Evolutionary conservation across 2,113 vertebrate genomes (phyloP).

Genomic region (Petrocephalus microphthalmus): DNA sequence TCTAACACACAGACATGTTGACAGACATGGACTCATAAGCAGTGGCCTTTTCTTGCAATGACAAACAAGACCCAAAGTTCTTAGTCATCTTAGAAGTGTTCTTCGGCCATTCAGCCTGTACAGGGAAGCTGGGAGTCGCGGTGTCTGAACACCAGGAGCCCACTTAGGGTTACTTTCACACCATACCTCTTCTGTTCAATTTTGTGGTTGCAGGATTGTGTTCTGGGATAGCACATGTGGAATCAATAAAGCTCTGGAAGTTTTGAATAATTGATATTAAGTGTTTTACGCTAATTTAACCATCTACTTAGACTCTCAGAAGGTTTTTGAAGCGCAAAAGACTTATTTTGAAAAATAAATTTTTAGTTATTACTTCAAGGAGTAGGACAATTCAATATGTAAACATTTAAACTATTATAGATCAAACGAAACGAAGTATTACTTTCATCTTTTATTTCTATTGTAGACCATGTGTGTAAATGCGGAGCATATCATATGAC

Average conservation of each 20-base stretch:
- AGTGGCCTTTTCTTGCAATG: constrained; percentile 48
- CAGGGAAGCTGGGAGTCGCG: constrained; percentile 20
- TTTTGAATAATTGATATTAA: constrained; percentile 42
- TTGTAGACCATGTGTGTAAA: not conserved
- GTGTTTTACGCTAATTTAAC: not conserved
- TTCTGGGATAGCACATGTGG: constrained; percentile 38
- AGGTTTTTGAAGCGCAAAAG: not conserved
- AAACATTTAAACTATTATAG: not conserved
- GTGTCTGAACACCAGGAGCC: constrained; percentile 15
- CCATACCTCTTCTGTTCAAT: constrained; percentile 41
- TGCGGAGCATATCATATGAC: not conserved
- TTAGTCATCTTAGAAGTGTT: constrained; percentile 33
- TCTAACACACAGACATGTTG: constrained; percentile 23
- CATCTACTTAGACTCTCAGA: not conserved
- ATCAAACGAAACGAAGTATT: not conserved
- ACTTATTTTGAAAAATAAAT: not conserved
- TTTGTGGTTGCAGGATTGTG: constrained; percentile 39
- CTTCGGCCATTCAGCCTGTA: constrained; percentile 31
- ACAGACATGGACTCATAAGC: constrained; percentile 31
- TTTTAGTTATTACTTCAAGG: not conserved
- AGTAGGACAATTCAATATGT: not conserved
- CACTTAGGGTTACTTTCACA: constrained; percentile 34
- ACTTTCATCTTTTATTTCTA: not conserved
- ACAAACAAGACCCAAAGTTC: constrained; percentile 37
- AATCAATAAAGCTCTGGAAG: constrained; percentile 60